A percentile compares a stretch with the other conserved stretches of the same genome.
Conservation (phyloP, 2,113 vertebrate species). For the Cololabis saira region DNA sequence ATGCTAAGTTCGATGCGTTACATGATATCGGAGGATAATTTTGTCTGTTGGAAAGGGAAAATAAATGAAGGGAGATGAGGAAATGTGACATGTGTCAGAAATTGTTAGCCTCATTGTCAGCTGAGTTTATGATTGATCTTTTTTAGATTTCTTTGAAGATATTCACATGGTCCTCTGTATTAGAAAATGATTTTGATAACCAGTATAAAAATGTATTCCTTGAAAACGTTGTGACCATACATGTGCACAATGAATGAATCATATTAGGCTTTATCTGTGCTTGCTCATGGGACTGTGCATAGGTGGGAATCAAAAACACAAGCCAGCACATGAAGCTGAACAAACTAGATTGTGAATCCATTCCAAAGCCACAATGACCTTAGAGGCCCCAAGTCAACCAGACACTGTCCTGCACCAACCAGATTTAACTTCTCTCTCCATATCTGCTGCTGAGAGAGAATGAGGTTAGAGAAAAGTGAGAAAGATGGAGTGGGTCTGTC, state of each 20-base stretch:
- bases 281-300: too few relatives aligned
- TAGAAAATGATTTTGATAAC: too few relatives aligned
- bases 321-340: constrained; percentile 27
- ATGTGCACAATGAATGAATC: too few relatives aligned
- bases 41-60: constrained; percentile 9
- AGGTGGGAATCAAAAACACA: neutral
- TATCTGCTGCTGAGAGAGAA: constrained; percentile 60
- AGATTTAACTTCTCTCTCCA: constrained; percentile 63
- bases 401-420: constrained; percentile 47
- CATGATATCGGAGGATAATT: neutral
- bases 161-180: too few relatives aligned
- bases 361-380: constrained; percentile 69
- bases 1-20: constrained; percentile 2
- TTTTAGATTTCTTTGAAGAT: neutral
- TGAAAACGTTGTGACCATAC: too few relatives aligned
- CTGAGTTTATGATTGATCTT: neutral
- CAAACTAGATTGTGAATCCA: constrained; percentile 69
- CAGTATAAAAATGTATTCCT: too few relatives aligned
- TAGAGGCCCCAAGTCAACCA: constrained; percentile 39
- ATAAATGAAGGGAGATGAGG: neutral
- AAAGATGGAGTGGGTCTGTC: constrained; percentile 72
- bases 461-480: constrained; percentile 22
- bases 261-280: too few relatives aligned
- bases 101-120: neutral
- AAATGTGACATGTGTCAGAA: neutral